phyloP scores from a whole-genome alignment of 1,140 invertebrate species.

The Formica selysi region DNA sequence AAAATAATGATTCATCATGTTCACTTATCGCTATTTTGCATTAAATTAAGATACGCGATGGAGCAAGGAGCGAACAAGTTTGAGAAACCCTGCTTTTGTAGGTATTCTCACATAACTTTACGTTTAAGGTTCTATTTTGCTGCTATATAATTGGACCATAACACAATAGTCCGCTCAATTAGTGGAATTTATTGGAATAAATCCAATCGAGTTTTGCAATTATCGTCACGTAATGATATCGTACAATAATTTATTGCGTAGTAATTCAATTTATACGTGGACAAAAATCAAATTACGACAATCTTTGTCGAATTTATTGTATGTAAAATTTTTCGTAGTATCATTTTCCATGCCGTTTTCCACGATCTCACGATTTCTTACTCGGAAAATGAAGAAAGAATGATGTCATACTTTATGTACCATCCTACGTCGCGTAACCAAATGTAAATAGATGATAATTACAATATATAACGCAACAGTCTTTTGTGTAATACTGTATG shows the following conservation, averaged over 20 bases:
- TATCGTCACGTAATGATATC: not conserved
- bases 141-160: no score
- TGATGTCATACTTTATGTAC: not conserved
- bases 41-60: not conserved
- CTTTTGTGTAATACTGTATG: not conserved
- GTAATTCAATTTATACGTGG: not conserved
- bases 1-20: not conserved
- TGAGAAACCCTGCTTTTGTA: not conserved
- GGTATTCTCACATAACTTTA: not conserved
- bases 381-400: conserved; percentile 6
- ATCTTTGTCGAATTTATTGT: not conserved
- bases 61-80: not conserved
- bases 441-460: conserved; percentile 23
- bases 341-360: not conserved
- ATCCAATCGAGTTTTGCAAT: conserved; percentile 4
- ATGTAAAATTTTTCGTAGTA: not conserved
- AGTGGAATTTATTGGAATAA: not conserved
- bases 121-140: no score
- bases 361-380: not conserved
- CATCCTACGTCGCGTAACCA: not conserved
- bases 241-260: not conserved
- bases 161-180: no score
- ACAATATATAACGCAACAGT: not conserved
- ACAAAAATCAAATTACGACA: not conserved
- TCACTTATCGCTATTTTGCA: not conserved